phyloP scores from a whole-genome alignment of 2,888 invertebrate genomes.

The Cephus runcator region DNA sequence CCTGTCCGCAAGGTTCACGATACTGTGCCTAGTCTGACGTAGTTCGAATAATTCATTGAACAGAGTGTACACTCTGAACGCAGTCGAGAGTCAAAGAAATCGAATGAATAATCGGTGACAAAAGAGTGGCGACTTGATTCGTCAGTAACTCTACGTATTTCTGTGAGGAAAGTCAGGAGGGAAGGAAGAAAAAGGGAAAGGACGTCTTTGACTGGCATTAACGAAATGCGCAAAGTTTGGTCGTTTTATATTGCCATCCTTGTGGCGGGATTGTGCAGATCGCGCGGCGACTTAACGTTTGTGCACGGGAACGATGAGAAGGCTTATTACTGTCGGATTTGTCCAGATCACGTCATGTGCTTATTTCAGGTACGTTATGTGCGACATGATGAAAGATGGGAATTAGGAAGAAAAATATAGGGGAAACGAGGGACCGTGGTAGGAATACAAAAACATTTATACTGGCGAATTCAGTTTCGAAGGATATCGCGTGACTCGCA shows the following conservation, averaged over 20 bases:
- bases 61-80: not conserved
- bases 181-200: not conserved
- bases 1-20: not conserved
- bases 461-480: not conserved
- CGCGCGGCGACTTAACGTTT: not conserved
- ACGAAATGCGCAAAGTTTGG: not conserved
- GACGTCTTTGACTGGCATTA: not conserved
- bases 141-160: not conserved
- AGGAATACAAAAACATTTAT: not conserved
- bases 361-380: conserved; percentile 48
- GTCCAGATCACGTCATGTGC: conserved; percentile 53
- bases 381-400: not conserved
- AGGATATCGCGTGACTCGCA: not conserved
- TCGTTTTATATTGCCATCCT: not conserved
- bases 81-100: not conserved
- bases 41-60: not conserved
- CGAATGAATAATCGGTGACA: not conserved
- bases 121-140: not conserved
- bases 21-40: not conserved
- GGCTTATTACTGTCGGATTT: conserved; percentile 50
- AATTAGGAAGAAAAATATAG: not conserved
- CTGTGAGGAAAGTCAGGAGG: not conserved
- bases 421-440: not conserved
- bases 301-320: conserved; percentile 15
- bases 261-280: not conserved